Evolutionary conservation across 2,113 vertebrate genomes (phyloP).

Genomic region (Corythornis vintsioides): DNA sequence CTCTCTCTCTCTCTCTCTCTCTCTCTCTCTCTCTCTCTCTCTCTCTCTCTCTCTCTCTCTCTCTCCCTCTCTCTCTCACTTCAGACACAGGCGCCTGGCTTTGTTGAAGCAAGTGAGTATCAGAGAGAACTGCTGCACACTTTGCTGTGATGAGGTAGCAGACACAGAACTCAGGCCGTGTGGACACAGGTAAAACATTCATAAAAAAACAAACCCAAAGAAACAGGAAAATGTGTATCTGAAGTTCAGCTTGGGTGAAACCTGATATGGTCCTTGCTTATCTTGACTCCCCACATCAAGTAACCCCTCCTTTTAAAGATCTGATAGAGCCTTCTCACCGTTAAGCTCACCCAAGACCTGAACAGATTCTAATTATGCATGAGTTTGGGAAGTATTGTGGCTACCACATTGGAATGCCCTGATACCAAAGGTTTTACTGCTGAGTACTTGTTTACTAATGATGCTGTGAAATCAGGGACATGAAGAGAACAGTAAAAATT

Average conservation of each 20-base stretch:
- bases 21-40: no score
- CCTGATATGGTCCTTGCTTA: neutral
- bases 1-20: no score
- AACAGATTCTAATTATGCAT: neutral
- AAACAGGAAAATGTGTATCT: neutral
- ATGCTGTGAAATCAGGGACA: neutral
- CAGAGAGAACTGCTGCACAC: conserved; percentile 96
- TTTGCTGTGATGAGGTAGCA: conserved; percentile 96
- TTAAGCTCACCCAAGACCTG: neutral
- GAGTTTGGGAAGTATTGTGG: neutral
- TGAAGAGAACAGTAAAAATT: neutral
- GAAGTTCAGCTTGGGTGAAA: neutral
- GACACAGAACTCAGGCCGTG: conserved; percentile 97
- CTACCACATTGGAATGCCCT: neutral
- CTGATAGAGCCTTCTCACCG: neutral
- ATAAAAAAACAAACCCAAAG: neutral
- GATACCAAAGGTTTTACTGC: neutral
- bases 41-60: no score
- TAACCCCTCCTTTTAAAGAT: neutral
- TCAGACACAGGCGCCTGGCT: conserved; percentile 93
- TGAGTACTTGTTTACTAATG: neutral
- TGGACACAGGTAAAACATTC: conserved; percentile 87
- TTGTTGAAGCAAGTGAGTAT: conserved; percentile 98
- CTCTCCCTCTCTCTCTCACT: no score
- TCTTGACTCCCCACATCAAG: neutral